Percentiles rank a stretch among this genome's conserved stretches.
Conservation (phyloP, 2,113 vertebrate species). For the Laticauda laticaudata region DNA sequence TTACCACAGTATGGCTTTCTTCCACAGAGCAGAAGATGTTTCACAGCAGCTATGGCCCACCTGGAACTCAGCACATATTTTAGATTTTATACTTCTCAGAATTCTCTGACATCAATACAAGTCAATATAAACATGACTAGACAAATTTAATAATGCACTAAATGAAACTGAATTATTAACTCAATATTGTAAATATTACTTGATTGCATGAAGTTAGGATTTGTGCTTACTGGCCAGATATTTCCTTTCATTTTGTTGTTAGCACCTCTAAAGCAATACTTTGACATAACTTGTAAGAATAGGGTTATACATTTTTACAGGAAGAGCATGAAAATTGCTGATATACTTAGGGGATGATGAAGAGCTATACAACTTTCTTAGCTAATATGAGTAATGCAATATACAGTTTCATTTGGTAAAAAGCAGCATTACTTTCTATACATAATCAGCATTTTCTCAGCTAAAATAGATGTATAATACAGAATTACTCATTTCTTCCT, state of each 20-base stretch:
- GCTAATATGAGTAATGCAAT: not conserved
- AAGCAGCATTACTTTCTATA: not conserved
- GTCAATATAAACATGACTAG: not conserved
- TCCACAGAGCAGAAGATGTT: not conserved
- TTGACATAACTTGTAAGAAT: not conserved
- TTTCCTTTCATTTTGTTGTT: not conserved
- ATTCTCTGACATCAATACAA: not conserved
- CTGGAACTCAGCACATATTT: not conserved
- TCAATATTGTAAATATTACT: not conserved
- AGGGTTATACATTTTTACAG: not conserved
- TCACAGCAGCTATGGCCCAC: not conserved
- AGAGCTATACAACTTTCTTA: not conserved
- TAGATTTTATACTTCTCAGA: not conserved
- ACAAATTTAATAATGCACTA: not conserved
- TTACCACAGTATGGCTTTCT: not conserved
- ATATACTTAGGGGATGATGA: not conserved
- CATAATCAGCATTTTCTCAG: not conserved
- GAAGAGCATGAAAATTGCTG: not conserved
- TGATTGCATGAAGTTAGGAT: not conserved
- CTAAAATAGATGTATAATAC: not conserved
- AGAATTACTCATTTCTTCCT: not conserved
- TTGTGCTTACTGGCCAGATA: not conserved
- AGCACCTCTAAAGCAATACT: not conserved
- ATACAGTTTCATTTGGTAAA: not conserved
- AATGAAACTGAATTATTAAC: not conserved